Evolutionary conservation across 2,113 vertebrate genomes (phyloP).

Genomic region (Ammodytes marinus): DNA sequence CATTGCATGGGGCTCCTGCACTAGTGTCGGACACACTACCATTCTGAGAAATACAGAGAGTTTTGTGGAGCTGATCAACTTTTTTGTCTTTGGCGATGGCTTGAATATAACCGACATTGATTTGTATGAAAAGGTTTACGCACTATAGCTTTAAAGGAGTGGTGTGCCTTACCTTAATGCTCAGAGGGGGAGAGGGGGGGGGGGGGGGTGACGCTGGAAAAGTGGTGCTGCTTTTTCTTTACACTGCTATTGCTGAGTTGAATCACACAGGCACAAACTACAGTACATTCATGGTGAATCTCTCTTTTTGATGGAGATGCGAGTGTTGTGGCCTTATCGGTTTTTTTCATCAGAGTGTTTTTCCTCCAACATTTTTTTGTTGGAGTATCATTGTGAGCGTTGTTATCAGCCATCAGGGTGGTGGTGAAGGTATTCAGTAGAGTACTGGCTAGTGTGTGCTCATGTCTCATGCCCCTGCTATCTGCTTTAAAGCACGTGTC

Average conservation of each 20-base stretch:
- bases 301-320: conserved; percentile 70
- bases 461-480: conserved; percentile 35
- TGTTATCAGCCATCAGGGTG: conserved; percentile 65
- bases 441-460: conserved; percentile 28
- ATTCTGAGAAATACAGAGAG: too few species aligned
- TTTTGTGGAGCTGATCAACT: too few species aligned
- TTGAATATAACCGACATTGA: too few species aligned
- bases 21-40: too few species aligned
- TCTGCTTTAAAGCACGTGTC: conserved; percentile 56
- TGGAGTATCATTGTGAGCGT: conserved; percentile 58
- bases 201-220: conserved; percentile 11
- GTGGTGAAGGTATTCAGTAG: conserved; percentile 26
- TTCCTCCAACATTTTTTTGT: conserved; percentile 60
- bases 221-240: conserved; percentile 49
- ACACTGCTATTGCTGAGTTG: conserved; percentile 64
- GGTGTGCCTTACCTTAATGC: too few species aligned
- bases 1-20: too few species aligned
- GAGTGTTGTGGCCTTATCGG: conserved; percentile 62
- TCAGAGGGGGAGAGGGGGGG: too few species aligned
- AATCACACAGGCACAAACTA: conserved; percentile 43
- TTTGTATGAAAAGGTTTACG: too few species aligned
- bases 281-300: conserved; percentile 57
- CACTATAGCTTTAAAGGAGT: too few species aligned
- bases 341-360: conserved; percentile 68
- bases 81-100: too few species aligned